Base-by-base conservation (phyloP, 2,797 vertebrate species). In the Amphiprion clarkii region DNA sequence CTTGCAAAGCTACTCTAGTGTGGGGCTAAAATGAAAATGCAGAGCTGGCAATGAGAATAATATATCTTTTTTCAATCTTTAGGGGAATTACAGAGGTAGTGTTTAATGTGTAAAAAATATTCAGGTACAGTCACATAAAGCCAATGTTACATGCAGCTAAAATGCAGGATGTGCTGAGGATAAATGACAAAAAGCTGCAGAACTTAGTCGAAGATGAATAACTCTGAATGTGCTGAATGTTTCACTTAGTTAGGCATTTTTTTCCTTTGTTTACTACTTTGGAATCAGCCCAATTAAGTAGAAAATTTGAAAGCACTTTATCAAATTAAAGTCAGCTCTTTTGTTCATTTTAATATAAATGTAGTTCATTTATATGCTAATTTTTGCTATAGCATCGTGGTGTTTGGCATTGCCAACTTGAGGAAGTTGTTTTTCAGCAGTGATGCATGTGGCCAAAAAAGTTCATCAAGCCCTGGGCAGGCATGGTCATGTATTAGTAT, bases 301-400 rank as follows among this genome's bases (percentile, higher is more conserved):
- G 46, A 62, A 48, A 57, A 46, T 25, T 68, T 53, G 40, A 52
- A 10, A 48, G 52, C 23, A 40, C 17, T 8, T 68, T n/a, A 71
- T 78, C 27, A 71, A 76, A 74, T 58, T 64, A 56, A 67, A 57
- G 33, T 54, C 6, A 68, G 27, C 53, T 55, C 0, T 49, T n/a
- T 29, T 7, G 5, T 74, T 33, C 31, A 56, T 61, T 66, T 70
- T 55, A 68, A 62, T 65, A 63, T 6, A 48, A 59, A 67, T 67
- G 10, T 13, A 51, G 53, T 63, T 76, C 0, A 80, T 87, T 52
- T 74, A 75, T 77, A 84, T 78, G 61, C 54, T 39, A 62, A 74
- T 81, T 16, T 39, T 3, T 31, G 0, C 12, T 23, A 5, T 19
- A 25, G 14, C 13, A 58, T 16, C 11, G 25, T 25, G 36, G 44